Evolutionary conservation across 2,113 vertebrate species (phyloP), one percentile per base, ranked within the genome.

Genomic region (Leptobrachium leishanense): DNA sequence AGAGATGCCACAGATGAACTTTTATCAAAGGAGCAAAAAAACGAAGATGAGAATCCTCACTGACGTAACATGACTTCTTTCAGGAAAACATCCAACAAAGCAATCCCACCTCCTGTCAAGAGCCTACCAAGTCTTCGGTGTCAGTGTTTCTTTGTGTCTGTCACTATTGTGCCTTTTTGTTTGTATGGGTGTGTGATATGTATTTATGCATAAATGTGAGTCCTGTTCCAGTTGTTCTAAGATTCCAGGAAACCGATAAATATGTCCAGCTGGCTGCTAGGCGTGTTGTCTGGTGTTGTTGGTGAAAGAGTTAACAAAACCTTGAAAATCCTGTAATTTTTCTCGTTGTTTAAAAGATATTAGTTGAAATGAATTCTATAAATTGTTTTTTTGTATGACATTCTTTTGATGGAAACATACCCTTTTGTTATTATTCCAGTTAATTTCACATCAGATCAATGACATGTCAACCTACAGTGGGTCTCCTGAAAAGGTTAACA

Each of bases 11-110:
- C 62, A 73, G 70, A 79, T 12, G 69, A 79, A 6, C 42, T 50
- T 73, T 79, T 62, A 55, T 64, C 46, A 72, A 79, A 79, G 70
- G 70, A 46, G 44, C 63, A 46, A 65, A 79, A 57, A 79, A 43
- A 20, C 54, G 70, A 79, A 73, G 70, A 72, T 79, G 69, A 72
- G n/a, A 9, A 59, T 31, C 46, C 72, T 44, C 72, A 73, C 67
- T 79, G 70, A 72, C 72, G 20, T 43, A 39, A 67, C 11, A 41
- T 31, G 57, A 43, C 15, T 6, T 39, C 39, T 72, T 62, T 43
- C 69, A 79, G 63, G 39, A 72, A 72, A 72, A 50, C 57, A 54
- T 44, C 4, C 57, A 53, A 55, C 50, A 65, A 68, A 50, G 64
- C 65, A 10, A 67, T 44, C 64, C 65, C 42, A 8, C 11, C 53